phyloP scores from a whole-genome alignment of 2,113 vertebrate species.

The Bambusicola thoracicus region DNA sequence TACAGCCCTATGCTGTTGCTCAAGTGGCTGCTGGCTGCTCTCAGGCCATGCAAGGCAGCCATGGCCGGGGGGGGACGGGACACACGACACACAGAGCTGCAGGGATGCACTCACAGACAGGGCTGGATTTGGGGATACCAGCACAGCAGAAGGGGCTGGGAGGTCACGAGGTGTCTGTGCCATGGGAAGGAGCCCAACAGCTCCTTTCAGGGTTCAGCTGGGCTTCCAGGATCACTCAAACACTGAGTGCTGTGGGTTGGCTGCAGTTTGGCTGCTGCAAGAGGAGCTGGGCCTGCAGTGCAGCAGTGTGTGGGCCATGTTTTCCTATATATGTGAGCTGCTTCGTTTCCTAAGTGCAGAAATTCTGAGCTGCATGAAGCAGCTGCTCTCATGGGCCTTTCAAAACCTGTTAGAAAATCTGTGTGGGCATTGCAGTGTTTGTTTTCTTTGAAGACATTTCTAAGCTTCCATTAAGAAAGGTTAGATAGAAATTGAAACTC shows the following conservation, averaged over 20 bases:
- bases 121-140: not conserved
- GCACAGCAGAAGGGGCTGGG: not conserved
- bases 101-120: not conserved
- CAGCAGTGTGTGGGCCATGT: too few species aligned
- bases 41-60: fast-evolving
- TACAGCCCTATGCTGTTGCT: not conserved
- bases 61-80: fast-evolving
- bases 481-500: not conserved
- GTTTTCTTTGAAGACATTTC: constrained; percentile 17
- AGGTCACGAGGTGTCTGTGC: not conserved
- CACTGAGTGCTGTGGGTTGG: not conserved
- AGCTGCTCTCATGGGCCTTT: not conserved
- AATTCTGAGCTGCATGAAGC: not conserved
- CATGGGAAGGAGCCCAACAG: not conserved
- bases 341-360: not conserved
- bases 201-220: not conserved
- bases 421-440: not conserved
- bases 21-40: fast-evolving
- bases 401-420: not conserved
- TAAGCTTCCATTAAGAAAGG: not conserved
- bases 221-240: not conserved
- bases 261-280: not conserved
- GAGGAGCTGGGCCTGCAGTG: not conserved
- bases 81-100: fast-evolving
- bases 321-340: not conserved